A percentile compares a stretch with the other conserved stretches of the same genome.
Conservation (phyloP, 2,888 invertebrate genomes). For the Leptarthrus brevirostris region DNA sequence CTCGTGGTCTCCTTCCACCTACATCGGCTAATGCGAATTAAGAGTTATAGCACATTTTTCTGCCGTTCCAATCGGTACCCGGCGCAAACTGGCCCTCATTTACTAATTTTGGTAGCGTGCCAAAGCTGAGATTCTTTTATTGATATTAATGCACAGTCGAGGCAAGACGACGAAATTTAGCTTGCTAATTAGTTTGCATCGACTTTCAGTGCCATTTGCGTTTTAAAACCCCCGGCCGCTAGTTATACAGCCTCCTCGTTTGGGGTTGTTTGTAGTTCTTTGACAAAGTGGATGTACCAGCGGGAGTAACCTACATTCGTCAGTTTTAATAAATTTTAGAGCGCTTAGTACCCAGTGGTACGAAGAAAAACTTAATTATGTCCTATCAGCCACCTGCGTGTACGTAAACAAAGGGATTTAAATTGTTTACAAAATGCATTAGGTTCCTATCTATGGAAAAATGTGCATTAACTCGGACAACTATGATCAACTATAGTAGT, state of each 20-base stretch:
- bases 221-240: slow-evolving; percentile 3
- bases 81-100: slow-evolving; percentile 55
- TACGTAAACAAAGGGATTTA: too few relatives aligned
- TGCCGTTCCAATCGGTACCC: slow-evolving; percentile 55
- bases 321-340: not conserved
- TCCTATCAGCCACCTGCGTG: slow-evolving; percentile 1
- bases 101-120: slow-evolving; percentile 55
- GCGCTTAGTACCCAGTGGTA: not conserved
- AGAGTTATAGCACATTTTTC: slow-evolving; percentile 53
- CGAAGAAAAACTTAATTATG: not conserved
- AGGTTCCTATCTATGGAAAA: too few relatives aligned
- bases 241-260: not conserved
- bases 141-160: slow-evolving; percentile 53
- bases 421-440: too few relatives aligned
- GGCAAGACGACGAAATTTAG: slow-evolving; percentile 46
- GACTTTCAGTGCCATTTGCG: slow-evolving; percentile 33
- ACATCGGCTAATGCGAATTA: slow-evolving; percentile 62
- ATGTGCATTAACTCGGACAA: too few relatives aligned
- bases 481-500: too few relatives aligned
- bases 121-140: slow-evolving; percentile 53
- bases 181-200: slow-evolving; percentile 38
- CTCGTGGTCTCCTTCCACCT: slow-evolving; percentile 53
- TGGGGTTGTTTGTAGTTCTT: not conserved
- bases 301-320: slow-evolving; percentile 33
- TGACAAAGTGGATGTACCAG: not conserved